These are phyloP conservation scores for Catagonus wagneri DNA, from an alignment of 2,113 vertebrate genomes.

Conservation along the genomic window DNA sequence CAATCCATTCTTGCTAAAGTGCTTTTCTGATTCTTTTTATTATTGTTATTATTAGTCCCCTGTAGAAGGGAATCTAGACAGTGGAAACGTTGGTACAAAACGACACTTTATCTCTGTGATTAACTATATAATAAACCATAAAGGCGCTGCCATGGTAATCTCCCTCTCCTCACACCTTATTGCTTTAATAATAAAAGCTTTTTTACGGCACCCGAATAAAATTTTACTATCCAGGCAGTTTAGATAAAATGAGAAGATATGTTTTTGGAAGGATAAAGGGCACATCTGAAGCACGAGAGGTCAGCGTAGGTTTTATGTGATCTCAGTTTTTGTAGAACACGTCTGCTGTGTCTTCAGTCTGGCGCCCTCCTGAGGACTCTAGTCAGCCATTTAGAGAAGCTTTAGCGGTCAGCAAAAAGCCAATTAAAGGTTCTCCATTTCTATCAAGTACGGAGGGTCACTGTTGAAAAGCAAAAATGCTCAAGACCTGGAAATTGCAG, in stretches of 20 bases:
- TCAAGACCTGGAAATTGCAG: not conserved
- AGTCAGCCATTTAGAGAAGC: not conserved
- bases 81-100: slow-evolving; percentile 72
- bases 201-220: slow-evolving; percentile 79
- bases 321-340: not conserved
- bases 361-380: not conserved
- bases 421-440: not conserved
- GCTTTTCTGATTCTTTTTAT: slow-evolving; percentile 44
- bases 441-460: not conserved
- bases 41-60: slow-evolving; percentile 37
- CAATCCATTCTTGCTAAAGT: not conserved
- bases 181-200: slow-evolving; percentile 76
- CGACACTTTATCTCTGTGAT: slow-evolving; percentile 71
- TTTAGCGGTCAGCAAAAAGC: not conserved
- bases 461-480: slow-evolving; percentile 36
- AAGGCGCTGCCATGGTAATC: slow-evolving; percentile 45
- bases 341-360: not conserved
- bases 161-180: slow-evolving; percentile 70
- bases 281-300: not conserved
- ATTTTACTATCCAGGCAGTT: slow-evolving; percentile 60
- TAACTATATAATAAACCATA: slow-evolving; percentile 71
- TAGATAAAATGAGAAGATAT: slow-evolving; percentile 65
- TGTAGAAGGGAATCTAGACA: slow-evolving; percentile 54
- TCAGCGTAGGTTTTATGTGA: slow-evolving; percentile 18
- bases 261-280: slow-evolving; percentile 49